phyloP scores from a whole-genome alignment of 2,888 invertebrate species.

The Drosophila greeni region DNA sequence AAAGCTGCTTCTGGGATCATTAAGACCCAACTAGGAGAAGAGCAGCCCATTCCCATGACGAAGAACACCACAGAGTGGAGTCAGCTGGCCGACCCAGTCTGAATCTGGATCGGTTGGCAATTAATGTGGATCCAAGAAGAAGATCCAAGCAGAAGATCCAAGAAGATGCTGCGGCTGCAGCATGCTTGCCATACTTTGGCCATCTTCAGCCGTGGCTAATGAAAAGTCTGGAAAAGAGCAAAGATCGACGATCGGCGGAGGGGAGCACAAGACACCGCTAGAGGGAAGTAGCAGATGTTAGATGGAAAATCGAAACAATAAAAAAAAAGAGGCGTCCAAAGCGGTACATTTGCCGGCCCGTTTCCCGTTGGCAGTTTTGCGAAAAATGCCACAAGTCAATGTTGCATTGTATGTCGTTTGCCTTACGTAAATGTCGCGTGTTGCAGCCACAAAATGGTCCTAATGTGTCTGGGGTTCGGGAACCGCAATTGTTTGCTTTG shows the following conservation, averaged over 20 bases:
- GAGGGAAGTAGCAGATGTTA: conserved; percentile 45
- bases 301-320: conserved; percentile 48
- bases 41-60: conserved; percentile 26
- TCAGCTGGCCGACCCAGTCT: conserved; percentile 25
- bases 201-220: conserved; percentile 64
- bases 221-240: conserved; percentile 49
- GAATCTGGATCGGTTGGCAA: conserved; percentile 49
- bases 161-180: conserved; percentile 5
- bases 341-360: conserved; percentile 56
- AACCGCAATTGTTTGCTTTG: conserved; percentile 44
- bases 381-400: conserved; percentile 43
- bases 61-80: conserved; percentile 17
- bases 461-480: conserved; percentile 30
- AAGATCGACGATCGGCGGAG: conserved; percentile 7
- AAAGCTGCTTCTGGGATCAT: neutral
- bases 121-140: too few species aligned
- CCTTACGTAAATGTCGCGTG: conserved; percentile 66
- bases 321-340: conserved; percentile 46
- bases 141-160: conserved; percentile 15
- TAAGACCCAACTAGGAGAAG: neutral
- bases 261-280: conserved; percentile 52
- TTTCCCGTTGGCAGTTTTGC: conserved; percentile 42
- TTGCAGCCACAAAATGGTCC: conserved; percentile 34
- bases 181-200: conserved; percentile 62
- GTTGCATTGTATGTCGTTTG: conserved; percentile 37